Conservation (phyloP, 2,113 vertebrate genomes). For the Puma concolor region DNA sequence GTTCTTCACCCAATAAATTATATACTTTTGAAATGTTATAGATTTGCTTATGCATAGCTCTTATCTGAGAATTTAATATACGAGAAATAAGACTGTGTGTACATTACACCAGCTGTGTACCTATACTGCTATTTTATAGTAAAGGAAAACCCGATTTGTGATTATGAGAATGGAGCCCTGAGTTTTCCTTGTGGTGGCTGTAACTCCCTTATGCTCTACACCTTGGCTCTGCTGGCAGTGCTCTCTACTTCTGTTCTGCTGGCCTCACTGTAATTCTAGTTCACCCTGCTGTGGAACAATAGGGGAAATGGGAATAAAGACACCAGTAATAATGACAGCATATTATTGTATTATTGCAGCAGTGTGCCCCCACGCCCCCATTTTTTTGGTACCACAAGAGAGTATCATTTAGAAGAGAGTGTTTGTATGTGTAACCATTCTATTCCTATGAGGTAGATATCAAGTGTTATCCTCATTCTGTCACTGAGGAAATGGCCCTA, state of each 20-base stretch:
- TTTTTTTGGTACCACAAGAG: neutral
- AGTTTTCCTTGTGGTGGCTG: neutral
- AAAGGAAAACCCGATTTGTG: neutral
- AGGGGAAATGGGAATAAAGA: neutral
- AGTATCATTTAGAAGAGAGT: neutral
- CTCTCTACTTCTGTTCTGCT: neutral
- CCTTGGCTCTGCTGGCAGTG: neutral
- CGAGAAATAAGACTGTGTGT: neutral
- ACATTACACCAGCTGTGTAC: neutral
- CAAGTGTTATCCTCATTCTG: neutral
- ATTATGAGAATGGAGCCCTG: neutral
- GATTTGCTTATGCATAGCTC: neutral
- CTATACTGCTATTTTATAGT: neutral
- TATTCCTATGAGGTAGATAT: neutral
- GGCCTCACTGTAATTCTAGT: neutral
- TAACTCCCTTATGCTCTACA: neutral
- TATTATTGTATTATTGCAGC: neutral
- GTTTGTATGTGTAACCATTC: neutral
- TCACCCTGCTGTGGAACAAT: neutral
- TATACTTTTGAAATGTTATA: neutral
- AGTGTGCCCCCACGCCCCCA: neutral
- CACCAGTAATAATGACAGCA: neutral
- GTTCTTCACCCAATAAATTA: constrained; percentile 22
- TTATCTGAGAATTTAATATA: neutral
- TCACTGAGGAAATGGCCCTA: neutral